Evolutionary conservation across 2,888 invertebrate species (phyloP), one percentile per base, ranked within the genome.

Genomic region (Taphrorychus bicolor): DNA sequence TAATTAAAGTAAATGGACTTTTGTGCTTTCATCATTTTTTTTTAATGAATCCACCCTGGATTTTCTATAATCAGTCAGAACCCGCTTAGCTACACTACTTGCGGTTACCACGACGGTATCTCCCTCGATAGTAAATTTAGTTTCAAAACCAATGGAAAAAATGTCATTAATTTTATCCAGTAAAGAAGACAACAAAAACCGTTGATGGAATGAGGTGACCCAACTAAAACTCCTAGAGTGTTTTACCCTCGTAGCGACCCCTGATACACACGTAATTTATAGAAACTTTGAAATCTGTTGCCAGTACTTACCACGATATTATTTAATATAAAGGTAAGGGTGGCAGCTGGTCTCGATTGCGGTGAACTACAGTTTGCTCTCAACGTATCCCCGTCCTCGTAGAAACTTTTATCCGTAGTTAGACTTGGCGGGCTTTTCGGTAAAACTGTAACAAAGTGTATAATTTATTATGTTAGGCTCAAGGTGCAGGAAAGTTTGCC

Each of bases 341-440:
- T 88, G 51, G 90, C 89, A 32, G 89, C 86, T 18, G 93, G 93
- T 74, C 87, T 87, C 14, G 92, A 91, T 11, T 91, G 89, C n/a
- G 89, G 87, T 5, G 91, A 89, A n/a, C 90, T 89, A 83, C 93
- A 93, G 84, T 93, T 93, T 57, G 91, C 93, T 71, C 85, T 85
- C 70, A 94, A 83, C 48, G 86, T 84, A 81, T 93, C 93, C 1
- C 92, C 92, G 0, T 89, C 87, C 77, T 89, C 88, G 81, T 93
- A 93, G 71, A 88, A 88, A 68, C 87, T 87, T 73, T 89, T 88
- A 75, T 92, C 91, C 22, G 91, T 87, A 73, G 84, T 85, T 73
- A 93, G 84, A 64, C 85, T 83, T 9, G 93, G 93, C 45, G 87
- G 86, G 65, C 84, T 83, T 59, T 86, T 84, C 23, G 93, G 93